phyloP scores from a whole-genome alignment of 2,113 vertebrate genomes.

The Hippocampus mohnikei region DNA sequence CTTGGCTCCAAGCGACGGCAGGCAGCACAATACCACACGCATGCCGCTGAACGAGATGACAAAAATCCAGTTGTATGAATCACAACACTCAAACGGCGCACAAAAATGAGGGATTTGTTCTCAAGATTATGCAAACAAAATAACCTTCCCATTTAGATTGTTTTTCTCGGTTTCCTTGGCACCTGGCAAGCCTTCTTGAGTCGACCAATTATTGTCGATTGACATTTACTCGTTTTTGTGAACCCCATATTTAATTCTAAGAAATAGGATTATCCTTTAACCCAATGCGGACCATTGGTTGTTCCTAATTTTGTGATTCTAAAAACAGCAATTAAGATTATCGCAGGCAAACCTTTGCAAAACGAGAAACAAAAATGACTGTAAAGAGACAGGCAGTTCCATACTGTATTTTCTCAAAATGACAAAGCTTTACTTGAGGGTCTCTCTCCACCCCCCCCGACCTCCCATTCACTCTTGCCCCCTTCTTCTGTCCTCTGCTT shows the following conservation, averaged over 20 bases:
- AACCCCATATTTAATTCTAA: background rate
- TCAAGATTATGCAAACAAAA: slow-evolving; percentile 20
- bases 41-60: slow-evolving; percentile 4
- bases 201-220: background rate
- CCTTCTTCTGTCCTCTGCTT: slow-evolving; percentile 20
- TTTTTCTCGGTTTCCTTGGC: slow-evolving; percentile 12
- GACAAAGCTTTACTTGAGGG: slow-evolving; percentile 19
- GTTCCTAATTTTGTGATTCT: background rate
- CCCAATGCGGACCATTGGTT: background rate
- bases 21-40: background rate
- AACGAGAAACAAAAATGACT: background rate
- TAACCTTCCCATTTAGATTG: slow-evolving; percentile 21
- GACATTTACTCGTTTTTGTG: background rate
- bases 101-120: slow-evolving; percentile 7
- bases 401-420: slow-evolving; percentile 24
- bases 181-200: background rate
- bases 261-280: background rate
- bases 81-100: slow-evolving; percentile 2
- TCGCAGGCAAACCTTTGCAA: background rate
- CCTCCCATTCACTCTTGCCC: slow-evolving; percentile 43
- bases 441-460: slow-evolving; percentile 2
- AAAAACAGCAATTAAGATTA: background rate
- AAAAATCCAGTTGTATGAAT: background rate
- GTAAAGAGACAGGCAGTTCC: background rate
- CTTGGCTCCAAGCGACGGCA: background rate